phyloP scores from a whole-genome alignment of 2,113 vertebrate species.

The Monopterus albus region DNA sequence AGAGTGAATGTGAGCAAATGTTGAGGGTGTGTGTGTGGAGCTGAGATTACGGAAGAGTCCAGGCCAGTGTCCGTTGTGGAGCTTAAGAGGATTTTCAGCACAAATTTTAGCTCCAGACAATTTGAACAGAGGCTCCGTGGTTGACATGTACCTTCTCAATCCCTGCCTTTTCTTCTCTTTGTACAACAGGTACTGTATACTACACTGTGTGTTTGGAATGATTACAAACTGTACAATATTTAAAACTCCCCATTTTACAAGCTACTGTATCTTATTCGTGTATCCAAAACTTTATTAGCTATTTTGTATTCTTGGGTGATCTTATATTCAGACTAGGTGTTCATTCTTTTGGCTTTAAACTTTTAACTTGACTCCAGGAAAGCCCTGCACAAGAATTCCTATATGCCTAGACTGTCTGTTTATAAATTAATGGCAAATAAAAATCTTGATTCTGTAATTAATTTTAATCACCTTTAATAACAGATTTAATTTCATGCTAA shows the following conservation, averaged over 20 bases:
- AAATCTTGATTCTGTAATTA: background rate
- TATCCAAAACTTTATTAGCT: no score
- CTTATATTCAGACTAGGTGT: no score
- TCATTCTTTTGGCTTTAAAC: no score
- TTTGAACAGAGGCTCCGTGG: conserved; percentile 29
- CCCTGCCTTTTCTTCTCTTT: background rate
- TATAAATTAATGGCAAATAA: no score
- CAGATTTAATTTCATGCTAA: background rate
- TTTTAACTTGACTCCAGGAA: no score
- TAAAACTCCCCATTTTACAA: no score
- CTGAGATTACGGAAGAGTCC: conserved; percentile 69
- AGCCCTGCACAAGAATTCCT: no score
- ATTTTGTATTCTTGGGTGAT: no score
- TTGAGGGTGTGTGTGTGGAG: conserved; percentile 63
- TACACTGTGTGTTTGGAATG: background rate
- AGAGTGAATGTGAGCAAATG: conserved; percentile 68
- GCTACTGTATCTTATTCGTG: no score
- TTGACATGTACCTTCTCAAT: background rate
- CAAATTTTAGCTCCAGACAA: conserved; percentile 63
- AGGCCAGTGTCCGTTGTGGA: conserved; percentile 59
- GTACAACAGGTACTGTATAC: conserved; percentile 21
- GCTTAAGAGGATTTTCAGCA: conserved; percentile 59
- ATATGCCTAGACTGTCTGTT: no score
- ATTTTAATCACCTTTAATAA: background rate
- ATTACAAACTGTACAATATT: background rate